Percentiles rank a stretch among this genome's conserved stretches.
phyloP scores from a whole-genome alignment of 2,888 invertebrate genomes.

The Conus canariensis region DNA sequence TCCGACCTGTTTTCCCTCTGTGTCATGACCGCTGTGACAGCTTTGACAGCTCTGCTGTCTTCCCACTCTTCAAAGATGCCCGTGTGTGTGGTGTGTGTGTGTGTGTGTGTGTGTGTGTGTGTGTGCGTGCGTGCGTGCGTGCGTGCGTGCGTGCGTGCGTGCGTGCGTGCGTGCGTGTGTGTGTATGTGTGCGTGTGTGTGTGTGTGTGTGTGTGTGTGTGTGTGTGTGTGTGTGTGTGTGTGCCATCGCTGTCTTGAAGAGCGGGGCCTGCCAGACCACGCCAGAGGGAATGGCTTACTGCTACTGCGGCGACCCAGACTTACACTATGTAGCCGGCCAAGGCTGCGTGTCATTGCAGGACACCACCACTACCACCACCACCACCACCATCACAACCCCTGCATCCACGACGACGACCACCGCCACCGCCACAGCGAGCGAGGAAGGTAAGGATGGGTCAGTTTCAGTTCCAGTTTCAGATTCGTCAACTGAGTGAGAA shows the following conservation, averaged over 20 bases:
- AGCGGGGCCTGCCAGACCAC: background rate
- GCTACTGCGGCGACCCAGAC: background rate
- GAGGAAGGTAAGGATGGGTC: too few relatives aligned
- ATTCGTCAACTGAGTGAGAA: background rate
- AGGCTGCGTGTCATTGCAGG: background rate
- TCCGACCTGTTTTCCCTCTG: too few relatives aligned
- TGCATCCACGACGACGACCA: background rate
- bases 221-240: too few relatives aligned
- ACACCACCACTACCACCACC: background rate
- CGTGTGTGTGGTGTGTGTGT: background rate
- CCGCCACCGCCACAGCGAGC: too few relatives aligned
- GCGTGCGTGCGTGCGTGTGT: too few relatives aligned
- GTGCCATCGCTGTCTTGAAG: too few relatives aligned
- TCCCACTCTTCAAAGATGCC: too few relatives aligned
- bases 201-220: conserved; percentile 1
- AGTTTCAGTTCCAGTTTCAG: background rate
- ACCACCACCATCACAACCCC: background rate
- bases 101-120: background rate
- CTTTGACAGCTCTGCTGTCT: too few relatives aligned
- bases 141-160: too few relatives aligned
- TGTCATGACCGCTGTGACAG: too few relatives aligned
- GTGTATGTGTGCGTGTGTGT: background rate
- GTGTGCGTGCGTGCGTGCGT: background rate
- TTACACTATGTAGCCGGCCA: background rate
- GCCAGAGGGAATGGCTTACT: background rate